Base-by-base conservation (phyloP, 1,140 invertebrate genomes). In the Oncopeltus fasciatus region DNA sequence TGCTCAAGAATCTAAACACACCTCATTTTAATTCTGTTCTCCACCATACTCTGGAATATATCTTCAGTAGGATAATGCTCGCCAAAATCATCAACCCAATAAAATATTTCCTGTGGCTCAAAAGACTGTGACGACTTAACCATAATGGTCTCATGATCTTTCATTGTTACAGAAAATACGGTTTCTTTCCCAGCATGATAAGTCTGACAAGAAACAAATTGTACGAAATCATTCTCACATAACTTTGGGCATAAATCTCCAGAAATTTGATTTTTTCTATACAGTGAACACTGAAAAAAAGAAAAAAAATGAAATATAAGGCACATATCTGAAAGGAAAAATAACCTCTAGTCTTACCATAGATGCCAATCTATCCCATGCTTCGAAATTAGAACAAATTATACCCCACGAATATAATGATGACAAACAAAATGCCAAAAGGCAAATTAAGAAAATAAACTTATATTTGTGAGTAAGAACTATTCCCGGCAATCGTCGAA, bases 221-320 rank as follows among this genome's bases (percentile, higher is more conserved):
- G 70, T 57, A 81, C 75, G 5, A 74, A 74, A 57, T 73, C 71
- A 60, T 76, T 72, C 12, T 73, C 66, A 68, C 81, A 83, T 2
- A 83, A 67, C 2, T 78, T 75, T 16, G 73, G 72, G 68, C 81
- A 83, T 11, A 83, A 69, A 65, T 77, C 78, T 63, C 81, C 81
- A 51, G 79, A 69, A 2, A 78, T 79, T 56, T 72, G 62, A 9
- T 77, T 76, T 62, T 74, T 70, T 53, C 69, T 69, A 66, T 80
- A 76, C 33, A 74, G 70, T 31, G 72, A 70, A 68, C 81, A 83
- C 81, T 83, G 70, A 53, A 21, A 49, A 46, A 4, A 56, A 57
- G 31, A 16, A 2, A 24, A 5, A 44, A 57, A 59, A 14, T 31
- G 2, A 1, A 38, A 58, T 14, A 11, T 20, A 62, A 57, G 24